Conservation (phyloP, 2,113 vertebrate species). For the Odobenus rosmarus region DNA sequence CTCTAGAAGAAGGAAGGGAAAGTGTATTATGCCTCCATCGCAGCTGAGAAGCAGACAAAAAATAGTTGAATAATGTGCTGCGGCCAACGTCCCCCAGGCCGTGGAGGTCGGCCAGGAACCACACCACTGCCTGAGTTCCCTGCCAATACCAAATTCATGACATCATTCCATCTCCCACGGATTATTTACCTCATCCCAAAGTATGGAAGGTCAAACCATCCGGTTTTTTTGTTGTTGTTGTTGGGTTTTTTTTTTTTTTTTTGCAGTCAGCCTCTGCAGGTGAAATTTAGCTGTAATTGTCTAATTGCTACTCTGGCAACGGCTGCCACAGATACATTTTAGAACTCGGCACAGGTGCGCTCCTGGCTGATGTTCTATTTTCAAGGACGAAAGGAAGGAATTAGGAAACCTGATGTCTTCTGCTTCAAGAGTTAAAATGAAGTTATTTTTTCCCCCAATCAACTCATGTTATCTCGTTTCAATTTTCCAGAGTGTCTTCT, state of each 20-base stretch:
- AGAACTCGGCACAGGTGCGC: conserved; percentile 65
- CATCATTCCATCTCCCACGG: neutral
- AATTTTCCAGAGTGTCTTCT: conserved; percentile 77
- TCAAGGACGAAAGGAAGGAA: conserved; percentile 76
- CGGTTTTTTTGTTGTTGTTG: no score
- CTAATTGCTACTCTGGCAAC: conserved; percentile 75
- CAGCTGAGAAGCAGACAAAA: neutral
- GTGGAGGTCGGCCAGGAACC: neutral
- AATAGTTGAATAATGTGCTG: neutral
- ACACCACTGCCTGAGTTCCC: neutral
- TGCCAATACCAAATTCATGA: neutral
- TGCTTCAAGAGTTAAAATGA: conserved; percentile 69
- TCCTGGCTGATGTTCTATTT: conserved; percentile 56
- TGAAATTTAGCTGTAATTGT: conserved; percentile 70
- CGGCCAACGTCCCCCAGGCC: neutral
- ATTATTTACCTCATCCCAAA: conserved; percentile 22
- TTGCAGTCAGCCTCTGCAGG: conserved; percentile 62
- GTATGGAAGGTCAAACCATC: conserved; percentile 52
- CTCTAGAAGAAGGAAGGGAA: neutral
- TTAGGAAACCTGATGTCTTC: conserved; percentile 58
- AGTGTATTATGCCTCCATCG: neutral
- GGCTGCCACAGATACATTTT: conserved; percentile 55
- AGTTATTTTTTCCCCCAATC: conserved; percentile 75
- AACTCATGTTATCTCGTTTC: conserved; percentile 73
- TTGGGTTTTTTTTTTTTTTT: conserved; percentile 32